Percentiles rank a stretch among this genome's conserved stretches.
These are phyloP conservation scores for Lipophrys pholis DNA, from an alignment of 2,113 vertebrate species.

Conservation along the genomic window DNA sequence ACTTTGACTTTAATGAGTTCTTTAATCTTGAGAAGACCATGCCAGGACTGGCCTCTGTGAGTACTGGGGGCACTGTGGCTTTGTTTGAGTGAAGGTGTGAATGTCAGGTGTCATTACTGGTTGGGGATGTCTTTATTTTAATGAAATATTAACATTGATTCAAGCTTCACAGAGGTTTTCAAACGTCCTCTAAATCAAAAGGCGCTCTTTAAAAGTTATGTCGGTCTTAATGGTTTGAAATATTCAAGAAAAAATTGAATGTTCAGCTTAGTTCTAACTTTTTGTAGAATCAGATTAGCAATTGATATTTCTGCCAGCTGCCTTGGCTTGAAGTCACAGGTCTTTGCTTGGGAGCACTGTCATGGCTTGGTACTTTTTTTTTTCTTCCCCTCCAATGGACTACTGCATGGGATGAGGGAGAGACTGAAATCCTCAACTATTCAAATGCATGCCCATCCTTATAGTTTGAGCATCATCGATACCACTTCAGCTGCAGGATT, in stretches of 20 bases:
- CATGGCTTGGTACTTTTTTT: conserved; percentile 42
- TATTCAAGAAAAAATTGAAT: background rate
- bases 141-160: background rate
- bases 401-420: conserved; percentile 10
- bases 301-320: conserved; percentile 6
- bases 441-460: conserved; percentile 82
- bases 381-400: background rate
- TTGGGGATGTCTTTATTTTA: background rate
- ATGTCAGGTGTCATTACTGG: conserved; percentile 20
- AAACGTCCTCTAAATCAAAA: background rate
- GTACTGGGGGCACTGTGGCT: conserved; percentile 65
- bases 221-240: background rate
- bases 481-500: background rate
- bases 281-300: background rate
- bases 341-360: conserved; percentile 42
- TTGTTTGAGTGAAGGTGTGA: conserved; percentile 16
- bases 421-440: conserved; percentile 18
- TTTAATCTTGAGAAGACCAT: conserved; percentile 98
- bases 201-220: too few species aligned
- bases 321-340: conserved; percentile 33
- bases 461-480: background rate
- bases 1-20: conserved; percentile 99
- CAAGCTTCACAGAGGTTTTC: conserved; percentile 43
- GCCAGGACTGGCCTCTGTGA: conserved; percentile 97
- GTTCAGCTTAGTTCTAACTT: background rate